Percentiles rank a stretch among this genome's conserved stretches.
phyloP scores from a whole-genome alignment of 2,888 invertebrate genomes.

The Coremacera marginata region DNA sequence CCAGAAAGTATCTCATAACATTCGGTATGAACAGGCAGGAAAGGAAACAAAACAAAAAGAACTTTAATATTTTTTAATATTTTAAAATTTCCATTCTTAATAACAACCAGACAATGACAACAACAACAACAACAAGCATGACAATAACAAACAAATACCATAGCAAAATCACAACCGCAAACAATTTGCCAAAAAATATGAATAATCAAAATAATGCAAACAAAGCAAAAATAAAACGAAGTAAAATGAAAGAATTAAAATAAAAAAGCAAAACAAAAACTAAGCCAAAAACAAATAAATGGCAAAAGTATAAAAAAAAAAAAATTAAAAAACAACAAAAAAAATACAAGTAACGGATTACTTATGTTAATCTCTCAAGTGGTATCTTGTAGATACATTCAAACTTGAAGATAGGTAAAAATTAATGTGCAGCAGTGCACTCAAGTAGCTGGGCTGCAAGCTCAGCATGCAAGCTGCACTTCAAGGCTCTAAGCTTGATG shows the following conservation, averaged over 20 bases:
- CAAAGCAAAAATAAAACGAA: constrained; percentile 18
- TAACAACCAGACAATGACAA: constrained; percentile 26
- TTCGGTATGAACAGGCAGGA: background rate
- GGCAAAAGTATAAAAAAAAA: background rate
- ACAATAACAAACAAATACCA: background rate
- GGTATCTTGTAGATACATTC: constrained; percentile 44
- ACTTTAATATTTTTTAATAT: constrained; percentile 28
- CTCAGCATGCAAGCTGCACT: no score
- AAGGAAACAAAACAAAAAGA: background rate
- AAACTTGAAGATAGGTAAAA: background rate
- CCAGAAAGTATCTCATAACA: constrained; percentile 8
- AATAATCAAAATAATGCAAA: constrained; percentile 30
- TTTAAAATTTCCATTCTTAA: constrained; percentile 34
- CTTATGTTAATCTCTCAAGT: constrained; percentile 66
- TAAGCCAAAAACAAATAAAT: constrained; percentile 29
- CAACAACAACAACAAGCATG: background rate
- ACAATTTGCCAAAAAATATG: constrained; percentile 24
- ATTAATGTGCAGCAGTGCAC: no score
- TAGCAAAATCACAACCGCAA: constrained; percentile 25
- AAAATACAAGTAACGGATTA: constrained; percentile 47
- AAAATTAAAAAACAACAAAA: constrained; percentile 17
- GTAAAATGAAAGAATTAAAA: constrained; percentile 37
- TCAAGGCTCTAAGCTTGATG: no score
- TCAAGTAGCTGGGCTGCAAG: no score
- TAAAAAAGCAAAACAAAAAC: constrained; percentile 44